Conservation (phyloP, 2,113 vertebrate genomes). For the Lophotis ruficrista region DNA sequence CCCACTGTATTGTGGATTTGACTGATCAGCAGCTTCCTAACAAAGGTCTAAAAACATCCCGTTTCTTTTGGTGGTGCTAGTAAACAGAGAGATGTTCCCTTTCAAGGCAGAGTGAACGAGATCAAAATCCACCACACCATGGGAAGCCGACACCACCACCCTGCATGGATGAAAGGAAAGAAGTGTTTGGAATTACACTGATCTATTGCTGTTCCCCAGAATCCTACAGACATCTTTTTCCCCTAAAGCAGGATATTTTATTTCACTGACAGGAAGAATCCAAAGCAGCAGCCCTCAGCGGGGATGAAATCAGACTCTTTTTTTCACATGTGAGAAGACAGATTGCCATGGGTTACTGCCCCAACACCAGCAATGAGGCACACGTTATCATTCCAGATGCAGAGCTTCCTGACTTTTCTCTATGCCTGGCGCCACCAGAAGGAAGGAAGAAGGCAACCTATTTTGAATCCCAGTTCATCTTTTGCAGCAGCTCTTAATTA, state of each 20-base stretch:
- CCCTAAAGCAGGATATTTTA: background rate
- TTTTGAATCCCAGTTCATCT: background rate
- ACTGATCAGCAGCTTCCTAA: background rate
- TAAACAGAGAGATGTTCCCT: background rate
- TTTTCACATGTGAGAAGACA: background rate
- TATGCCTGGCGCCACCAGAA: background rate
- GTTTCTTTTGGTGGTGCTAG: background rate
- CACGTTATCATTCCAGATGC: background rate
- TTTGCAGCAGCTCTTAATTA: background rate
- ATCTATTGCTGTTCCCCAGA: background rate
- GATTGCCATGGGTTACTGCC: background rate
- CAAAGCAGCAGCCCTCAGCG: background rate
- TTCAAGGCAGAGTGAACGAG: background rate
- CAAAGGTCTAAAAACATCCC: background rate
- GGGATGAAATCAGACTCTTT: background rate
- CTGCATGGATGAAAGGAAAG: background rate
- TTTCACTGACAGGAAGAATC: background rate
- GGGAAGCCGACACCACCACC: background rate
- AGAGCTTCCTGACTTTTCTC: background rate
- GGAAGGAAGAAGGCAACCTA: background rate
- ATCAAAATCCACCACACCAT: background rate
- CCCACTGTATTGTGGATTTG: background rate
- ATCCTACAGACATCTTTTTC: background rate
- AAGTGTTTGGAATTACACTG: background rate
- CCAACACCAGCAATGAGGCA: rapidly evolving